Evolutionary conservation across 2,113 vertebrate species (phyloP).

Genomic region (Mastomys natalensis): DNA sequence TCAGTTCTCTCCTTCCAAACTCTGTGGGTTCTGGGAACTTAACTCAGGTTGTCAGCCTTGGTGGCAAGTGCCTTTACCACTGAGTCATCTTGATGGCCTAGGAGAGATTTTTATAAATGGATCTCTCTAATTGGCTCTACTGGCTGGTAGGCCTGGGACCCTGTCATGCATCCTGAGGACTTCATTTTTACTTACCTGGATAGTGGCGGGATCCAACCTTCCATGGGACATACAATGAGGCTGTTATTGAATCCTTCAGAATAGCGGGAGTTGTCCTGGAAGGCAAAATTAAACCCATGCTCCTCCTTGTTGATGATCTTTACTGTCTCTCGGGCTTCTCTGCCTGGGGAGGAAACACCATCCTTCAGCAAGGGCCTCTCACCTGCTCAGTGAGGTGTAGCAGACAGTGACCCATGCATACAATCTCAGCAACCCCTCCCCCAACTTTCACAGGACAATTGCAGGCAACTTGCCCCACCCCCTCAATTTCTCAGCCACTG

Average conservation of each 20-base stretch:
- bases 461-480: background rate
- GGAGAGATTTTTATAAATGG: background rate
- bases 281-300: constrained; percentile 87
- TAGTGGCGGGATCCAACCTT: constrained; percentile 88
- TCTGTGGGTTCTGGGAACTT: background rate
- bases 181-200: constrained; percentile 86
- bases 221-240: constrained; percentile 87
- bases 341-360: constrained; percentile 82
- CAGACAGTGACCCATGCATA: background rate
- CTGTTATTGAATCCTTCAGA: constrained; percentile 86
- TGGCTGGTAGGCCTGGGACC: background rate
- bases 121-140: background rate
- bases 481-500: background rate
- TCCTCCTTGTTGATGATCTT: constrained; percentile 91
- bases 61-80: background rate
- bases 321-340: constrained; percentile 82
- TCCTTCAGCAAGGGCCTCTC: background rate
- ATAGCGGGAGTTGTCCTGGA: constrained; percentile 88
- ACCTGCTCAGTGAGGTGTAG: background rate
- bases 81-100: background rate
- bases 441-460: background rate
- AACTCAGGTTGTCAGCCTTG: background rate
- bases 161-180: background rate
- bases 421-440: background rate
- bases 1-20: background rate